These are phyloP conservation scores for Tetanocera ferruginea DNA, from an alignment of 2,888 invertebrate species.

Conservation along the genomic window DNA sequence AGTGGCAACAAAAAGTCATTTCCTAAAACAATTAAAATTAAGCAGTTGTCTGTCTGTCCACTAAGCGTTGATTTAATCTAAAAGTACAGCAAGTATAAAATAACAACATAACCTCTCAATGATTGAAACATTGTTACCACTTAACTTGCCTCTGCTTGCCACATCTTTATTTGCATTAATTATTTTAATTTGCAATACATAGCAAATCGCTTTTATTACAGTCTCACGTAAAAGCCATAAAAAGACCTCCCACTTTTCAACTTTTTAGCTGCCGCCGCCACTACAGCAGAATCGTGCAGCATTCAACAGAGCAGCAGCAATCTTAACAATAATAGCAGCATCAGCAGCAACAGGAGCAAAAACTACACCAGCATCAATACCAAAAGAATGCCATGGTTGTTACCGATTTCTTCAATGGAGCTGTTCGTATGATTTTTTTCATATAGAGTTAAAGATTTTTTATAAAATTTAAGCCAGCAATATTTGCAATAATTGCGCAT, in stretches of 20 bases:
- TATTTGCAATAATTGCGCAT: no score
- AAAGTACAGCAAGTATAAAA: not conserved
- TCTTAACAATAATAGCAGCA: not conserved
- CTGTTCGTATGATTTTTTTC: no score
- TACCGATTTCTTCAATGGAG: no score
- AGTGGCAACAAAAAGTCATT: no score
- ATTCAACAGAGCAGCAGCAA: not conserved
- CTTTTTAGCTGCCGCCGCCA: not conserved
- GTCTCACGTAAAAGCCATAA: slow-evolving; percentile 19
- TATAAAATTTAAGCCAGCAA: no score
- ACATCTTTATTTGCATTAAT: slow-evolving; percentile 18
- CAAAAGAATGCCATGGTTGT: no score
- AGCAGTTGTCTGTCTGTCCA: not conserved
- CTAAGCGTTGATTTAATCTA: no score
- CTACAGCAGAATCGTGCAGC: not conserved
- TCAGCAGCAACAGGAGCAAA: not conserved
- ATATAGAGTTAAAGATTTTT: no score
- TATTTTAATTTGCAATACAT: not conserved
- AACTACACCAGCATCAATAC: not conserved
- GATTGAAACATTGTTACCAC: not conserved
- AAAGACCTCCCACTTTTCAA: slow-evolving; percentile 21
- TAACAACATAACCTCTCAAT: not conserved
- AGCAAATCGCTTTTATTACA: slow-evolving; percentile 1
- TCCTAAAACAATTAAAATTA: not conserved
- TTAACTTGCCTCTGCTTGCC: not conserved